These are phyloP conservation scores for Laterallus jamaicensis DNA, from an alignment of 2,113 vertebrate species.

Conservation along the genomic window DNA sequence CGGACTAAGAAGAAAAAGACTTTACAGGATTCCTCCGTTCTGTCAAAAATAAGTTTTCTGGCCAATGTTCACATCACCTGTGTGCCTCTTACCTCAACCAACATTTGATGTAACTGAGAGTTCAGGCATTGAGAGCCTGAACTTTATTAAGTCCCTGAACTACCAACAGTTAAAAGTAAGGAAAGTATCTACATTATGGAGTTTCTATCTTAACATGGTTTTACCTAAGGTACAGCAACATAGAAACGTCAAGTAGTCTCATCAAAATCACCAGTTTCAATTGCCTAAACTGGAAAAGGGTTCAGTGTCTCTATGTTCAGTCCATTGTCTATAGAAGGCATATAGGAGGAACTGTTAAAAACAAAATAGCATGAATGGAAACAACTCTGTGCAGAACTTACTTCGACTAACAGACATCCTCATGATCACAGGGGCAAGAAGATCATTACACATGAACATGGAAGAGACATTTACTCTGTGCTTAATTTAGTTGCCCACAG, in stretches of 20 bases:
- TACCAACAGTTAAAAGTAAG: not conserved
- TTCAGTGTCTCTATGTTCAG: not conserved
- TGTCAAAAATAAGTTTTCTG: not conserved
- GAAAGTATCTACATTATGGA: not conserved
- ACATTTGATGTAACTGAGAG: not conserved
- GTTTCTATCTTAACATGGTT: not conserved
- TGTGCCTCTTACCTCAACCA: not conserved
- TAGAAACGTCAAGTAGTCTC: too few species aligned
- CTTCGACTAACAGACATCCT: not conserved
- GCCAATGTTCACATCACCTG: not conserved
- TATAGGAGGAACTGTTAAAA: not conserved
- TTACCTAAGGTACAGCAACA: not conserved
- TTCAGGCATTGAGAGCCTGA: not conserved
- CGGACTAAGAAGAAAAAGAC: not conserved
- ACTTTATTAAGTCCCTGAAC: not conserved
- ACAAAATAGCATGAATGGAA: not conserved
- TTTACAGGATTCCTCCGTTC: not conserved
- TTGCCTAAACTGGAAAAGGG: not conserved
- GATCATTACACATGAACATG: not conserved
- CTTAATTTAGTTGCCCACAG: not conserved
- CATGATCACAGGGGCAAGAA: not conserved
- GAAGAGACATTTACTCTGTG: not conserved
- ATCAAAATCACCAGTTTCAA: not conserved
- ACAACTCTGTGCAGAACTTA: not conserved
- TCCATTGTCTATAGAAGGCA: accelerated